Conservation (phyloP, 2,113 vertebrate genomes). For the Tupaia tana region DNA sequence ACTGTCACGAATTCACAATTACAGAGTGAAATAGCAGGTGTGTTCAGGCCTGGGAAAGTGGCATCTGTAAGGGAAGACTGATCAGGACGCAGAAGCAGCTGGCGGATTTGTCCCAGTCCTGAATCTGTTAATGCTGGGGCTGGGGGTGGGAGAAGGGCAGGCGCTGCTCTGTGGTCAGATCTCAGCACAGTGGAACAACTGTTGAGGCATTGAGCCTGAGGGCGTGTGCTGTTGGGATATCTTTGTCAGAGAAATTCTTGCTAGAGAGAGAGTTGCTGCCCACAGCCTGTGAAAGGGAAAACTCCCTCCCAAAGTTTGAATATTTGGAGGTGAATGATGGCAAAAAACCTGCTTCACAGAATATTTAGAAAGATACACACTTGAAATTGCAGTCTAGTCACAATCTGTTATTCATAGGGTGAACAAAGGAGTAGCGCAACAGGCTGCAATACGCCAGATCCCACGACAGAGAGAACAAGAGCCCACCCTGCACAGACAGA, state of each 20-base stretch:
- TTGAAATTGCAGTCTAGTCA: slow-evolving; percentile 21
- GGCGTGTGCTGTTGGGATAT: slow-evolving; percentile 29
- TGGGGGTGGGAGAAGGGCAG: slow-evolving; percentile 23
- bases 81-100: slow-evolving; percentile 52
- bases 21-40: background rate
- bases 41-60: slow-evolving; percentile 51
- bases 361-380: slow-evolving; percentile 37
- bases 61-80: background rate
- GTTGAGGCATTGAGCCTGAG: slow-evolving; percentile 2
- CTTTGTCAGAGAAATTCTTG: slow-evolving; percentile 60
- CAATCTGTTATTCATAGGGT: background rate
- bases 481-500: background rate
- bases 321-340: background rate
- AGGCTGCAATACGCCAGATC: background rate
- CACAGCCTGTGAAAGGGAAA: slow-evolving; percentile 50
- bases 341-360: slow-evolving; percentile 41
- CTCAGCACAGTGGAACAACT: slow-evolving; percentile 33
- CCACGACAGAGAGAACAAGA: slow-evolving; percentile 18
- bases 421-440: slow-evolving; percentile 23
- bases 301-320: background rate
- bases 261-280: slow-evolving; percentile 7
- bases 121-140: background rate
- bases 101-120: background rate
- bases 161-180: background rate
- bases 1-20: slow-evolving; percentile 55